phyloP scores from a whole-genome alignment of 2,113 vertebrate genomes.

The Syrmaticus mikado region DNA sequence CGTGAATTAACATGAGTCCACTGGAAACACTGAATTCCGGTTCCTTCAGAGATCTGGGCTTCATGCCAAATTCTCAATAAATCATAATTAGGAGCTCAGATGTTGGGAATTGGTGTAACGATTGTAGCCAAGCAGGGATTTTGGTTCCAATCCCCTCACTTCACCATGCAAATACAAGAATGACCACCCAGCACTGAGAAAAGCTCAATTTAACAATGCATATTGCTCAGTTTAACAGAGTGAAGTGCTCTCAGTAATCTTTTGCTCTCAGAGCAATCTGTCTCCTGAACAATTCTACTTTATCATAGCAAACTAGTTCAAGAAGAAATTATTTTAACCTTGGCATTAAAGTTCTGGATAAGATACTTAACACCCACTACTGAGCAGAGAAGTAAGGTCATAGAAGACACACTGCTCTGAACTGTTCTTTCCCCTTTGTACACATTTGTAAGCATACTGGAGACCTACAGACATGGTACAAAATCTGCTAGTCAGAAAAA shows the following conservation, averaged over 20 bases:
- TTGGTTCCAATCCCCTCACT: constrained; percentile 12
- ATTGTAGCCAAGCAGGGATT: constrained; percentile 17
- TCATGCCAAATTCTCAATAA: constrained; percentile 28
- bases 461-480: background rate
- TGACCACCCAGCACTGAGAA: constrained; percentile 48
- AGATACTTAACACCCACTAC: background rate
- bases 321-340: constrained; percentile 37
- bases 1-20: background rate
- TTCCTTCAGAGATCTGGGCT: constrained; percentile 31
- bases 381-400: constrained; percentile 22
- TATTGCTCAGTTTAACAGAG: constrained; percentile 42
- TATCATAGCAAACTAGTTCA: constrained; percentile 26
- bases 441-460: background rate
- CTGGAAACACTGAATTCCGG: background rate
- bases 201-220: constrained; percentile 27
- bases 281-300: constrained; percentile 50
- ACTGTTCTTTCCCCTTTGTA: background rate
- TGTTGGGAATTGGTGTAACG: background rate
- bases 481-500: constrained; percentile 1
- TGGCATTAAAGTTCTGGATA: background rate
- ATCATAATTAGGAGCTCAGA: constrained; percentile 39
- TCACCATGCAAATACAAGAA: background rate
- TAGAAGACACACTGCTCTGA: background rate
- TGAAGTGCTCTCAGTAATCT: constrained; percentile 49
- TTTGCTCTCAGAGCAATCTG: background rate